Base-by-base conservation (phyloP, 2,888 invertebrate genomes). In the Blastobasis adustella region DNA sequence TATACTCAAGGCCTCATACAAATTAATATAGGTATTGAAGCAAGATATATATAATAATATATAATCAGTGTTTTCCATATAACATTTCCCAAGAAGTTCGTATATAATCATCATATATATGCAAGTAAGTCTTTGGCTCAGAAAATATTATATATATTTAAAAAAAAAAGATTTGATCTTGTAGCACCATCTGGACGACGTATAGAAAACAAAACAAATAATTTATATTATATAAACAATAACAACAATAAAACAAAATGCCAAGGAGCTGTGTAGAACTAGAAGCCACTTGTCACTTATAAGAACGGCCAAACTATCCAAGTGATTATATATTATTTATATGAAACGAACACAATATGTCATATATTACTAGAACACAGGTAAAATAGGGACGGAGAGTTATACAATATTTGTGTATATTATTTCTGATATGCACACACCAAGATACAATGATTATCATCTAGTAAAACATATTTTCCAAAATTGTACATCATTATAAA, bases 161-260 rank as follows among this genome's bases (percentile, higher is more conserved):
- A n/a, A n/a, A 65, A 66, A 72, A 67, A 73, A 76, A 77, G 71
- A 75, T 79, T 79, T 76, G 67, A 79, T 79, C 77, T 79, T 66
- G 60, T 85, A 87, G 87, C 87, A 87, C 87, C 87, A 82, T 79
- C 72, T 73, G 76, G 76, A 78, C 67, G 68, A 76, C 69, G 63
- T 69, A 23, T 23, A 65, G 62, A 65, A 62, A 62, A 58, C 61
- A 58, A 62, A 65, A 60, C 61, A 53, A 58, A 60, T 63, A 63
- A 62, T 45, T 47, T 38, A 52, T 63, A 62, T 44, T 51, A 37
- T 45, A 46, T 40, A 63, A 59, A 42, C 10, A 42, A 42, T 42
- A 42, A 55, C 58, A 67, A 66, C 60, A 66, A 66, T 62, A 64
- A 9, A 59, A 56, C 53, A 61, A 65, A 63, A 64, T 61, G 58